Evolutionary conservation across 2,113 vertebrate genomes (phyloP).

Genomic region (Neolamprologus variostigma): DNA sequence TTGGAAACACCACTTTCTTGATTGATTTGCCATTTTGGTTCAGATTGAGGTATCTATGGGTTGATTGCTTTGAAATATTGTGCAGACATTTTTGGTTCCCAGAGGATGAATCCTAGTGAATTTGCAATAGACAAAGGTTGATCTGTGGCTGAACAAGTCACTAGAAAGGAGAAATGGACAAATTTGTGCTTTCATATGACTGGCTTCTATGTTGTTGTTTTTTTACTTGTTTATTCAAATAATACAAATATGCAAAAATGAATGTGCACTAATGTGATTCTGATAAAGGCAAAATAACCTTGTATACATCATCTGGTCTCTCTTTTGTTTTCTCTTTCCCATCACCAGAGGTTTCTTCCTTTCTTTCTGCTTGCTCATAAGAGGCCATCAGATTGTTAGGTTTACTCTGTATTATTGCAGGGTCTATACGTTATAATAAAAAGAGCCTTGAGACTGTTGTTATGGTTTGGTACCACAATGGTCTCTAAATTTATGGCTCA

Average conservation of each 20-base stretch:
- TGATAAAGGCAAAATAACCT: background rate
- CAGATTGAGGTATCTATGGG: background rate
- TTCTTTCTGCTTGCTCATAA: background rate
- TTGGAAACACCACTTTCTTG: background rate
- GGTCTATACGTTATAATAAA: background rate
- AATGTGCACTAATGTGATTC: background rate
- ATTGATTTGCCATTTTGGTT: background rate
- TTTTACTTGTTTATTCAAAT: background rate
- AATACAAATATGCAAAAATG: background rate
- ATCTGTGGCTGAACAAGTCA: background rate
- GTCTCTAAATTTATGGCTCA: background rate
- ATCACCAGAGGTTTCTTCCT: background rate
- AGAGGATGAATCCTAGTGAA: background rate
- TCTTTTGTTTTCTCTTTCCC: background rate
- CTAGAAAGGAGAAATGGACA: background rate
- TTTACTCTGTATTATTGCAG: background rate
- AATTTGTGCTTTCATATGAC: background rate
- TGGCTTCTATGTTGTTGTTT: background rate
- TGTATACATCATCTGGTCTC: background rate
- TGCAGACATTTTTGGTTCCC: background rate
- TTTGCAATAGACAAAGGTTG: background rate
- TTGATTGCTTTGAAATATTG: background rate
- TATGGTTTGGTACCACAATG: background rate
- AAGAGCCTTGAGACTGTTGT: background rate
- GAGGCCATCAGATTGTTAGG: background rate